Evolutionary conservation across 2,113 vertebrate genomes (phyloP).

Genomic region (Apus apus): DNA sequence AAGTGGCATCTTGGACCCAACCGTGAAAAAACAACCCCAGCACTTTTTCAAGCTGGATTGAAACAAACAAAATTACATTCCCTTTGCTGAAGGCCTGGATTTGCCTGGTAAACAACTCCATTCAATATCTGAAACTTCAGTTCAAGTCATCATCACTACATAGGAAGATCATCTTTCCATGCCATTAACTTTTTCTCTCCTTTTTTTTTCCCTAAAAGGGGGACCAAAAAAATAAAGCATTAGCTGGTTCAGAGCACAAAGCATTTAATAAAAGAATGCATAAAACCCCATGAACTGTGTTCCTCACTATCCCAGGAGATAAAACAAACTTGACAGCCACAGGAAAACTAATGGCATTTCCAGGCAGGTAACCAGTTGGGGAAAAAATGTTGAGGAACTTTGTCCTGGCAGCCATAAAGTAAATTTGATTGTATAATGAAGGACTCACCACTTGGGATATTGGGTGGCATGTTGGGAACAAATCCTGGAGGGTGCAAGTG

Average conservation of each 20-base stretch:
- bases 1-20: background rate
- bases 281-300: background rate
- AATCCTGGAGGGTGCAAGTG: background rate
- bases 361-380: background rate
- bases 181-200: background rate
- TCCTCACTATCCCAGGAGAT: background rate
- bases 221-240: background rate
- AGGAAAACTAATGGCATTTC: background rate
- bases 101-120: background rate
- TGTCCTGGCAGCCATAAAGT: accelerated
- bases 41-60: background rate
- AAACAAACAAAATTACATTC: background rate
- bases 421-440: background rate
- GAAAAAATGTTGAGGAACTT: background rate
- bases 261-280: background rate
- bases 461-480: too few relatives aligned
- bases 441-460: background rate
- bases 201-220: background rate
- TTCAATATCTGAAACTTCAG: background rate
- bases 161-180: background rate
- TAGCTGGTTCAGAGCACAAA: background rate
- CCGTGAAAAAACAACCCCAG: background rate
- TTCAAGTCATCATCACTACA: background rate
- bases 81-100: background rate
- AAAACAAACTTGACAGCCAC: background rate